phyloP scores from a whole-genome alignment of 2,888 invertebrate genomes.

The Mesorhabditis spiculigera region DNA sequence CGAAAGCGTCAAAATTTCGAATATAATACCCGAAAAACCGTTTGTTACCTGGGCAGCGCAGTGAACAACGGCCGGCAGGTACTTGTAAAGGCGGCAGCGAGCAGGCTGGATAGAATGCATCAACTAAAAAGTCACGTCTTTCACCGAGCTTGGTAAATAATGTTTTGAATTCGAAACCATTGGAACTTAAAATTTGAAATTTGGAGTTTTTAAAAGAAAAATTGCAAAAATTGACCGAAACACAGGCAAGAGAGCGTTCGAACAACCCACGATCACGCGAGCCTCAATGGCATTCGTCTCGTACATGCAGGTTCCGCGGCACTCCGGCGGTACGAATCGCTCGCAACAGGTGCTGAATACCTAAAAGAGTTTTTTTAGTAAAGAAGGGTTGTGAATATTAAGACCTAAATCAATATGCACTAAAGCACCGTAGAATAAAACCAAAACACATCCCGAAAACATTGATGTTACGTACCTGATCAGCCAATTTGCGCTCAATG shows the following conservation, averaged over 20 bases:
- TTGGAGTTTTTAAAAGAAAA: neutral
- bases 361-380: constrained; percentile 9
- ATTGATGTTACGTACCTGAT: constrained; percentile 27
- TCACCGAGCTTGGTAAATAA: neutral
- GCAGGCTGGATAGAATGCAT: constrained; percentile 58
- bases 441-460: neutral
- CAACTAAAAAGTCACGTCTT: constrained; percentile 34
- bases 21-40: constrained; percentile 7
- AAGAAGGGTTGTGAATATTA: neutral
- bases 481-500: constrained; percentile 55
- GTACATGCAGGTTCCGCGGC: constrained; percentile 55
- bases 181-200: neutral
- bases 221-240: neutral
- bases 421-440: neutral
- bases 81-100: constrained; percentile 56
- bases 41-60: constrained; percentile 47
- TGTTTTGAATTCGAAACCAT: neutral
- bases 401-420: too few species aligned
- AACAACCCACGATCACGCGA: constrained; percentile 45
- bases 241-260: neutral
- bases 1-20: too few species aligned
- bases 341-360: constrained; percentile 55
- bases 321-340: constrained; percentile 56
- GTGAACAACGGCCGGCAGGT: constrained; percentile 52
- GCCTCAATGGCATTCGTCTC: constrained; percentile 56